These are phyloP conservation scores for Lepus americanus DNA, from an alignment of 2,113 vertebrate genomes.

Conservation along the genomic window DNA sequence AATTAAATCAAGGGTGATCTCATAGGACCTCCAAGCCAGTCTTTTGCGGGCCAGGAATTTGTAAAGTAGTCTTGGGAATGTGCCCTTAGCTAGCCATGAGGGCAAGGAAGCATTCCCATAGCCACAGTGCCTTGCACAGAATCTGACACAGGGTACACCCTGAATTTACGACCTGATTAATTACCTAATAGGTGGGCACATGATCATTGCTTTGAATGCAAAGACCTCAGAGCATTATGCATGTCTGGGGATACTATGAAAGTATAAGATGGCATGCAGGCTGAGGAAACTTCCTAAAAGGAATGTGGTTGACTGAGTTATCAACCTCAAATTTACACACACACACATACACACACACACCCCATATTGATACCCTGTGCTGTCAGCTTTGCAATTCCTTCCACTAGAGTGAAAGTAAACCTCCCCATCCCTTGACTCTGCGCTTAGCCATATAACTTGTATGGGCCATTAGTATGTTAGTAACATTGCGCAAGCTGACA, in stretches of 20 bases:
- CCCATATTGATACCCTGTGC: neutral
- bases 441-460: neutral
- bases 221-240: neutral
- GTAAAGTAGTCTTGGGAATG: neutral
- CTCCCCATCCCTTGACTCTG: neutral
- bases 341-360: too few relatives aligned
- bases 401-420: neutral
- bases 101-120: neutral
- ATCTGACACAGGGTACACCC: neutral
- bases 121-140: neutral
- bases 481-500: neutral
- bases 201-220: neutral
- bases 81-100: neutral
- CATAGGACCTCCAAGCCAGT: conserved; percentile 11
- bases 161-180: conserved; percentile 46
- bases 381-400: neutral
- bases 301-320: neutral
- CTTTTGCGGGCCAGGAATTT: conserved; percentile 45
- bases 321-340: neutral
- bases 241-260: neutral
- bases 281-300: neutral
- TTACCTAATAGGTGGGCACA: neutral
- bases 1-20: conserved; percentile 66
- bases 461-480: neutral
- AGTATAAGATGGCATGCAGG: neutral